Conservation (phyloP, 2,888 invertebrate genomes). For the Hyles lineata region DNA sequence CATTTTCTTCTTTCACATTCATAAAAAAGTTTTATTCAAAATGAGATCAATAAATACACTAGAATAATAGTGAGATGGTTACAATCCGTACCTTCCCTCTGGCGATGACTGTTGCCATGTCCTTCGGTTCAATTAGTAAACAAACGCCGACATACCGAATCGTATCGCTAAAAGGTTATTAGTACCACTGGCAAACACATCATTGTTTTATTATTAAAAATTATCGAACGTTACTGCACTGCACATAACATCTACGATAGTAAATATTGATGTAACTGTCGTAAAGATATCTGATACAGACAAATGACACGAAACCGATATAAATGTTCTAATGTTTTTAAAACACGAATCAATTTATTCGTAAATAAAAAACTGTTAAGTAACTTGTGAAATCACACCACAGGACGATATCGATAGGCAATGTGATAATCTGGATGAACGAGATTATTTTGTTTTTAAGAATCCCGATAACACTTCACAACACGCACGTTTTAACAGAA, state of each 20-base stretch:
- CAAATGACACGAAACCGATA: neutral
- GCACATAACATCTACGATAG: neutral
- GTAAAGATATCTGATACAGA: neutral
- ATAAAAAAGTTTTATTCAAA: neutral
- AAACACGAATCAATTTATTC: neutral
- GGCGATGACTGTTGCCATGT: constrained; percentile 51
- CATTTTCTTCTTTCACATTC: neutral
- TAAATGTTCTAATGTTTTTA: neutral
- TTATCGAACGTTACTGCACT: constrained; percentile 5
- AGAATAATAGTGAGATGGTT: neutral
- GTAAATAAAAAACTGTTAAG: too few relatives aligned
- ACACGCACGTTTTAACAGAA: neutral
- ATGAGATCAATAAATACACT: neutral
- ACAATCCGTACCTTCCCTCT: constrained; percentile 50
- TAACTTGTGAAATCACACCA: too few relatives aligned
- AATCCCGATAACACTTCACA: neutral
- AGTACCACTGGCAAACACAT: constrained; percentile 37
- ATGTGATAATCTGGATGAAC: too few relatives aligned
- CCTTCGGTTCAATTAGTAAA: constrained; percentile 42
- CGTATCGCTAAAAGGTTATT: constrained; percentile 46
- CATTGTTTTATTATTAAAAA: constrained; percentile 11
- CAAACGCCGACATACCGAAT: constrained; percentile 42
- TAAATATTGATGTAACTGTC: neutral
- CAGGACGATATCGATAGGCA: too few relatives aligned
- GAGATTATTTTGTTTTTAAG: neutral